Conservation (phyloP, 2,888 invertebrate species). For the Epicampocera succincta region DNA sequence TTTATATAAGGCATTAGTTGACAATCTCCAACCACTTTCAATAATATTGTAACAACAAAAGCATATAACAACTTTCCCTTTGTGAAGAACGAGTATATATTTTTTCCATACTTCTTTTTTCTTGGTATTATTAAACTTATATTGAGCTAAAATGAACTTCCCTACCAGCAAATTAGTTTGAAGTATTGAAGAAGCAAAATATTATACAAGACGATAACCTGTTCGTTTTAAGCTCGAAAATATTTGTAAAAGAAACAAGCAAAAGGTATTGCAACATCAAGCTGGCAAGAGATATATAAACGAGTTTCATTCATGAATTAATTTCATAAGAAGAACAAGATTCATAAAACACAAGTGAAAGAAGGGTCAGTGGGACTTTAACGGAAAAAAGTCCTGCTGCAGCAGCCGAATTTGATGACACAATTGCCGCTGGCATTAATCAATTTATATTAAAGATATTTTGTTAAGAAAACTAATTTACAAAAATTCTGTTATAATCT, state of each 20-base stretch:
- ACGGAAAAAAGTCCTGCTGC: neutral
- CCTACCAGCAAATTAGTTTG: slow-evolving; percentile 2
- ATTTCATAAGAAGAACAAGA: slow-evolving; percentile 8
- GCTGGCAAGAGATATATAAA: slow-evolving; percentile 17
- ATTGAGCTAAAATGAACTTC: slow-evolving; percentile 1
- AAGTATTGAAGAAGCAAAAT: slow-evolving; percentile 15
- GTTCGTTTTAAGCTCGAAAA: slow-evolving; percentile 35
- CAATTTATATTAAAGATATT: no score
- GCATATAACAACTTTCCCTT: no score
- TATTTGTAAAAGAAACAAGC: slow-evolving; percentile 3
- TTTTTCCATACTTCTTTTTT: no score
- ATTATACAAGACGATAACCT: slow-evolving; percentile 26
- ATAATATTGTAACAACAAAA: no score
- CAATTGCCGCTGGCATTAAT: no score
- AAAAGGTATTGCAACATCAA: slow-evolving; percentile 43
- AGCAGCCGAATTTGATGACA: no score
- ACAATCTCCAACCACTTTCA: no score
- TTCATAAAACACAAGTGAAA: neutral
- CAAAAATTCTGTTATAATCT: no score
- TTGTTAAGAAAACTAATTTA: no score
- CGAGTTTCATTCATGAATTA: slow-evolving; percentile 45
- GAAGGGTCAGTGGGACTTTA: neutral
- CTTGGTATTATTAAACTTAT: no score
- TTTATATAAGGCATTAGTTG: no score
- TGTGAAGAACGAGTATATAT: no score